Evolutionary conservation across 2,888 invertebrate genomes (phyloP).

Genomic region (Prenolepis imparis): DNA sequence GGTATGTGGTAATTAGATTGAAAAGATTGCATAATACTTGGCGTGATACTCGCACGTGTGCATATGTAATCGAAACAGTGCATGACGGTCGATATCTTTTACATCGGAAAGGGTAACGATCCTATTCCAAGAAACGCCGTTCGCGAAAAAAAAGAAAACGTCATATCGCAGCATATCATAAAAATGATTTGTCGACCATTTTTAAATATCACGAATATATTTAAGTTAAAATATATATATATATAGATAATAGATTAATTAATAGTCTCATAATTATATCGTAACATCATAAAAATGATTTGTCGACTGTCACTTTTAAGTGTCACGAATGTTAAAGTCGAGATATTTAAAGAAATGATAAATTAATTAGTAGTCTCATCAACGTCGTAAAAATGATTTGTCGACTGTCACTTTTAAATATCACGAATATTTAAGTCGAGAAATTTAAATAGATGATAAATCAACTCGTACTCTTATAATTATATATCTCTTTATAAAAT

Average conservation of each 20-base stretch:
- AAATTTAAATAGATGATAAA: background rate
- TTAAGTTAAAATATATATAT: background rate
- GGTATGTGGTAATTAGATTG: constrained; percentile 56
- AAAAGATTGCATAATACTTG: constrained; percentile 46
- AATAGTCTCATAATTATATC: background rate
- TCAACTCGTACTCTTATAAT: background rate
- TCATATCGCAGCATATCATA: background rate
- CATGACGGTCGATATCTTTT: constrained; percentile 37
- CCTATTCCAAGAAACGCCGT: constrained; percentile 37
- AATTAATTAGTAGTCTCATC: background rate
- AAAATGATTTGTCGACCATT: too few relatives aligned
- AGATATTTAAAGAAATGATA: background rate
- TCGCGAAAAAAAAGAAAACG: constrained; percentile 29
- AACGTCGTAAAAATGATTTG: too few relatives aligned
- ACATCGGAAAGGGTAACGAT: constrained; percentile 44
- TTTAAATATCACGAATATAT: background rate
- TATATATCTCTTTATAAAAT: background rate
- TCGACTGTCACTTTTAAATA: too few relatives aligned
- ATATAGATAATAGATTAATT: background rate
- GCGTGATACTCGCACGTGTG: constrained; percentile 51
- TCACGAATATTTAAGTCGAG: background rate
- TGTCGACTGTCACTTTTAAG: too few relatives aligned
- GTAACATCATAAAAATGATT: too few relatives aligned
- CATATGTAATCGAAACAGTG: constrained; percentile 33
- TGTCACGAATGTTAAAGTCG: too few relatives aligned